phyloP scores from a whole-genome alignment of 2,888 invertebrate genomes.

The Stegophylla sp. region DNA sequence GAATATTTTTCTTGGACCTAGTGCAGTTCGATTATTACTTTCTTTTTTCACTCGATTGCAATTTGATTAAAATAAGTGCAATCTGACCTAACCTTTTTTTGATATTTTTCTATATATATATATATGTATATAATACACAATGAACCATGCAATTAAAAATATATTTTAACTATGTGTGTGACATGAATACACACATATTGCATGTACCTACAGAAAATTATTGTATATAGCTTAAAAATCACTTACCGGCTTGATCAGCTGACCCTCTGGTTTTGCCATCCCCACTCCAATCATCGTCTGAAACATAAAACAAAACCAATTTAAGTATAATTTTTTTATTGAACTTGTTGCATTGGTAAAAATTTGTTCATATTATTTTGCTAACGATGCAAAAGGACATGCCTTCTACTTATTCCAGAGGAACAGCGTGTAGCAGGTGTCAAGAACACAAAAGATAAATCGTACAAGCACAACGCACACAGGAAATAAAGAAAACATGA shows the following conservation, averaged over 20 bases:
- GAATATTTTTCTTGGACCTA: too few relatives aligned
- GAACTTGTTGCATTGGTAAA: neutral
- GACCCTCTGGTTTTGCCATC: conserved; percentile 65
- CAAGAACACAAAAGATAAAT: conserved; percentile 13
- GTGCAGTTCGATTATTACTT: too few relatives aligned
- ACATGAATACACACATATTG: too few relatives aligned
- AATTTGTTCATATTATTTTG: conserved; percentile 10
- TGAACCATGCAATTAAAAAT: too few relatives aligned
- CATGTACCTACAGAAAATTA: neutral
- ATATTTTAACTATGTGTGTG: too few relatives aligned
- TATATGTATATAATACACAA: too few relatives aligned
- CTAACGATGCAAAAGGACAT: neutral
- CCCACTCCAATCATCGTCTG: conserved; percentile 72
- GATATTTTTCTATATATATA: too few relatives aligned
- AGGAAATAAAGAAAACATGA: neutral
- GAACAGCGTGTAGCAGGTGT: neutral
- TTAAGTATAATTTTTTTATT: neutral
- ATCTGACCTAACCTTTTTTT: too few relatives aligned
- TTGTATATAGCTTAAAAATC: neutral
- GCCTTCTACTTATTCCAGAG: neutral
- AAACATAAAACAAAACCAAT: conserved; percentile 63
- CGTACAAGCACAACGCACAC: too few relatives aligned
- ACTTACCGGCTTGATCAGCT: conserved; percentile 63
- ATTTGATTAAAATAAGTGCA: too few relatives aligned
- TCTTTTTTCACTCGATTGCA: too few relatives aligned